Conservation (phyloP, 2,797 vertebrate species). For the Platyrinchus mystaceus region DNA sequence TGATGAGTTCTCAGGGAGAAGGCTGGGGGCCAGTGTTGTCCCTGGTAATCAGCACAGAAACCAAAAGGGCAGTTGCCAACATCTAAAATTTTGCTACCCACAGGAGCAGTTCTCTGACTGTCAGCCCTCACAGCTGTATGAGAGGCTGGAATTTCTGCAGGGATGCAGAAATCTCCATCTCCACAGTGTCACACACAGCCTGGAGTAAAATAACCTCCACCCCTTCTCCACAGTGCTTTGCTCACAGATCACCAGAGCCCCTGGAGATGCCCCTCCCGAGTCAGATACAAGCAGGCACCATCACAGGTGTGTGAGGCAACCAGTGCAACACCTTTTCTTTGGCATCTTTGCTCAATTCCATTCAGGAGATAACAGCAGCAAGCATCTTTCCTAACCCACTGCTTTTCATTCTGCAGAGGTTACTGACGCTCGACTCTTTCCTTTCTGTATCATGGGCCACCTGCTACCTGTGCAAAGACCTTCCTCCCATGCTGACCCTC, state of each 20-base stretch:
- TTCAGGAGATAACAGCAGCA: not conserved
- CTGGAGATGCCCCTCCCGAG: not conserved
- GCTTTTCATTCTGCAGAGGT: not conserved
- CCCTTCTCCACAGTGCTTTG: accelerated
- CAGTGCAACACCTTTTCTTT: not conserved
- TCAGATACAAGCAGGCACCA: not conserved
- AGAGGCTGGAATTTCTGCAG: not conserved
- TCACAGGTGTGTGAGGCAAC: not conserved
- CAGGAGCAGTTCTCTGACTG: not conserved
- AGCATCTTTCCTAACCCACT: not conserved
- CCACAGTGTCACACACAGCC: not conserved
- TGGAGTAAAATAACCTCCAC: not conserved
- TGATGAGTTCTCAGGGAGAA: not conserved
- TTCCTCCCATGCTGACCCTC: not conserved
- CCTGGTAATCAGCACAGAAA: not conserved
- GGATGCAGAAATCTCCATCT: accelerated
- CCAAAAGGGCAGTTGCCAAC: not conserved
- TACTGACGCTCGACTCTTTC: not conserved
- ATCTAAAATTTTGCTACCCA: not conserved
- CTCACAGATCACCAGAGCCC: not conserved
- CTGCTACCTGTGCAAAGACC: not conserved
- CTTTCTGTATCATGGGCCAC: not conserved
- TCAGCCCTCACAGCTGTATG: not conserved
- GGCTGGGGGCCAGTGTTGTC: not conserved
- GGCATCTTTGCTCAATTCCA: not conserved